Conservation (phyloP, 2,113 vertebrate genomes). For the Colistium nudipinnis region DNA sequence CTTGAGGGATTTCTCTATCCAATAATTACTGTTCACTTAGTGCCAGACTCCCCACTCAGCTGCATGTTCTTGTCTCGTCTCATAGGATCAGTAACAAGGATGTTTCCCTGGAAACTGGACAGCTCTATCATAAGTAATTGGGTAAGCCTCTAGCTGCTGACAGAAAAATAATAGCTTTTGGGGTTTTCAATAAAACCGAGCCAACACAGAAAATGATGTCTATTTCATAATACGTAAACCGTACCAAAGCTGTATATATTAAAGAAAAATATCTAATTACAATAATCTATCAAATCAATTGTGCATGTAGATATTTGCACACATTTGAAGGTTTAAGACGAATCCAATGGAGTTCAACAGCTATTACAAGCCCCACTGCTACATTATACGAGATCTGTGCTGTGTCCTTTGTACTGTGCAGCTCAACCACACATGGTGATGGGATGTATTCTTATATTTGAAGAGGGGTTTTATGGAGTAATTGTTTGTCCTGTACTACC, state of each 20-base stretch:
- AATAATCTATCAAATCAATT: too few relatives aligned
- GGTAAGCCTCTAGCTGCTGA: conserved; percentile 69
- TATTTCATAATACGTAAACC: conserved; percentile 41
- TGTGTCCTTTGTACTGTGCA: not conserved
- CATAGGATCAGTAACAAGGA: conserved; percentile 65
- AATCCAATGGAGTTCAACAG: too few relatives aligned
- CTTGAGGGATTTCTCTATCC: conserved; percentile 67
- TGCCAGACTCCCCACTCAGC: conserved; percentile 69
- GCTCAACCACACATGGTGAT: not conserved
- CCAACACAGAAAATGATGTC: conserved; percentile 22
- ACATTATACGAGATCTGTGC: not conserved
- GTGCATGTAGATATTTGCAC: too few relatives aligned
- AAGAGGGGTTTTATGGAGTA: too few relatives aligned
- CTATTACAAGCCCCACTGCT: not conserved
- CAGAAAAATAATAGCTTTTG: conserved; percentile 67
- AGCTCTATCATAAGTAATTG: conserved; percentile 68
- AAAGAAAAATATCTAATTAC: too few relatives aligned
- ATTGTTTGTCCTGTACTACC: not conserved
- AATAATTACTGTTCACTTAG: conserved; percentile 63
- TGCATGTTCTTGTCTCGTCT: conserved; percentile 51
- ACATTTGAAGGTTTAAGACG: too few relatives aligned
- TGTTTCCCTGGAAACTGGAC: conserved; percentile 81
- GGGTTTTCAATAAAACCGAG: conserved; percentile 45
- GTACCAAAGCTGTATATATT: too few relatives aligned
- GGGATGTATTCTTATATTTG: too few relatives aligned